Percentiles rank a stretch among this genome's conserved stretches.
Evolutionary conservation across 2,797 vertebrate genomes (phyloP).

Genomic region (Gastrophryne carolinensis): DNA sequence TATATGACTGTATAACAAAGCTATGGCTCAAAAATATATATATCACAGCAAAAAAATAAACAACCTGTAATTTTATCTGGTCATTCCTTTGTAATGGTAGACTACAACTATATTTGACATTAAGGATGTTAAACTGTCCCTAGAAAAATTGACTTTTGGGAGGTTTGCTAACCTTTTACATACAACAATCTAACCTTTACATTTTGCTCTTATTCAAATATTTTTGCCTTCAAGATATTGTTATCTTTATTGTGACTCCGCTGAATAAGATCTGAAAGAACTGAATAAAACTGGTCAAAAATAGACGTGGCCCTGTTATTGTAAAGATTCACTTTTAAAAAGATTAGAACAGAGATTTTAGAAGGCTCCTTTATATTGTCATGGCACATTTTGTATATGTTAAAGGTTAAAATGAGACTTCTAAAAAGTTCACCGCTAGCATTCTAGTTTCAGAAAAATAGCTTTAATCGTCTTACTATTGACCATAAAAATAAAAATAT

Average conservation of each 20-base stretch:
- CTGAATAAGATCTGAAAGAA: not conserved
- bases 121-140: no score
- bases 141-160: not conserved
- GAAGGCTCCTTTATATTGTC: not conserved
- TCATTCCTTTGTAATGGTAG: no score
- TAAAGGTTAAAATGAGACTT: constrained; percentile 26
- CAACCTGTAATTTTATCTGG: no score
- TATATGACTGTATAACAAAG: no score
- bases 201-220: not conserved
- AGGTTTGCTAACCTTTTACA: not conserved
- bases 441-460: constrained; percentile 20
- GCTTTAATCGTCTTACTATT: constrained; percentile 13
- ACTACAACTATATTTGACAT: no score
- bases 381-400: constrained; percentile 9
- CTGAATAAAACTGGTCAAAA: constrained; percentile 10
- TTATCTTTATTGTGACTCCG: not conserved
- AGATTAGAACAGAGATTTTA: constrained; percentile 22
- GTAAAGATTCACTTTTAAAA: not conserved
- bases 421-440: constrained; percentile 36
- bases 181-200: not conserved
- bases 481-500: not conserved
- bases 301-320: constrained; percentile 27
- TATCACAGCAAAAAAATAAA: no score
- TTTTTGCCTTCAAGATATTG: not conserved
- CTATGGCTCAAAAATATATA: no score